Percentiles rank a stretch among this genome's conserved stretches.
Evolutionary conservation across 2,797 vertebrate species (phyloP).

Genomic region (Chromobotia macracanthus): DNA sequence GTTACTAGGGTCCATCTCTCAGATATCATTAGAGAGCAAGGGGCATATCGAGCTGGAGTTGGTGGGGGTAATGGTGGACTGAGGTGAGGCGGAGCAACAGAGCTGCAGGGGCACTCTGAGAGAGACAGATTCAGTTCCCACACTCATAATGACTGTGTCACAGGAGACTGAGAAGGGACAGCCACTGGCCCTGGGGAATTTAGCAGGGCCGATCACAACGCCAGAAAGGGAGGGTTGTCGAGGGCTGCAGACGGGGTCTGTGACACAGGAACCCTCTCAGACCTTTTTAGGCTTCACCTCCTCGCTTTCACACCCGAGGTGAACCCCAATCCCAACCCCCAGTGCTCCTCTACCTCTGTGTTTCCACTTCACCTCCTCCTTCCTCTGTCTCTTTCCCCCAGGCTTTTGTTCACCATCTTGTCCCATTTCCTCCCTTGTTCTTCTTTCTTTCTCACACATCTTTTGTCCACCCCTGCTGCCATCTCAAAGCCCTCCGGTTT

Average conservation of each 20-base stretch:
- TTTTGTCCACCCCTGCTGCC: slow-evolving; percentile 65
- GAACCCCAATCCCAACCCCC: slow-evolving; percentile 63
- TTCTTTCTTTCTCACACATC: slow-evolving; percentile 31
- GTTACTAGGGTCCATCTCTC: slow-evolving; percentile 43
- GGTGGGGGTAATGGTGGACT: slow-evolving; percentile 58
- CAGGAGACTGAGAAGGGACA: slow-evolving; percentile 83
- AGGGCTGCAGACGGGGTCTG: slow-evolving; percentile 64
- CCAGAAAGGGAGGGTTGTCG: slow-evolving; percentile 31
- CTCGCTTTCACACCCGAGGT: slow-evolving; percentile 70
- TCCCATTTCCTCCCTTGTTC: slow-evolving; percentile 67
- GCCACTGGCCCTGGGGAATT: slow-evolving; percentile 78
- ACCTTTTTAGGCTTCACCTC: slow-evolving; percentile 71
- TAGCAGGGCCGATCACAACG: slow-evolving; percentile 69
- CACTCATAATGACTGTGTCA: slow-evolving; percentile 88
- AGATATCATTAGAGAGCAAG: slow-evolving; percentile 49
- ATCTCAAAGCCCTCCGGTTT: slow-evolving; percentile 50
- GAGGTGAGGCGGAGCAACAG: slow-evolving; percentile 32
- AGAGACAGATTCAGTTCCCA: slow-evolving; percentile 81
- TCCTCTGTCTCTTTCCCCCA: slow-evolving; percentile 61
- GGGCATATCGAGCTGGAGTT: slow-evolving; percentile 53
- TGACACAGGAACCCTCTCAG: slow-evolving; percentile 76
- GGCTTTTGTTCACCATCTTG: slow-evolving; percentile 71
- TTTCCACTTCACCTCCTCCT: slow-evolving; percentile 63
- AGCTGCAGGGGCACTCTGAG: slow-evolving; percentile 66
- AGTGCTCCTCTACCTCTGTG: slow-evolving; percentile 48